Evolutionary conservation across 1,140 invertebrate species (phyloP).

Genomic region (Rhizoglyphus robini): DNA sequence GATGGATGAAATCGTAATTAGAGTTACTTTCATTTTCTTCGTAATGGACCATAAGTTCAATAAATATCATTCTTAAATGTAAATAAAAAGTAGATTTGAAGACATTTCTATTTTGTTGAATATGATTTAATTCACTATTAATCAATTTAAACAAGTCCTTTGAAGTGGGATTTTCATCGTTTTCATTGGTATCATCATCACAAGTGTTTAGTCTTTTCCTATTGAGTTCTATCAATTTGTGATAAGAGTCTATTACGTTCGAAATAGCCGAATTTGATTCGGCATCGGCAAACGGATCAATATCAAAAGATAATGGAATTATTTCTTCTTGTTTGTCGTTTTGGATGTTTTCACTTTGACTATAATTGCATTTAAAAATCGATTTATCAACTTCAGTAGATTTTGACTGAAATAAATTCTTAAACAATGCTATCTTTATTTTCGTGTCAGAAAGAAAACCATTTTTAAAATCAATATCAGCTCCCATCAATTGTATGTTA

Average conservation of each 20-base stretch:
- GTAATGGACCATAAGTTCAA: background rate
- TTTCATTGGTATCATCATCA: too few relatives aligned
- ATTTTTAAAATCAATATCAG: background rate
- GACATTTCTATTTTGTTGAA: too few relatives aligned
- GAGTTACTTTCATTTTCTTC: background rate
- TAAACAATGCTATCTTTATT: background rate
- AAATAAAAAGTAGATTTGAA: background rate
- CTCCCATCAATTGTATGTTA: background rate
- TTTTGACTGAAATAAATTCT: background rate
- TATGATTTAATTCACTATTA: too few relatives aligned
- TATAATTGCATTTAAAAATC: background rate
- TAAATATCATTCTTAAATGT: background rate
- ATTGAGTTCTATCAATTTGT: too few relatives aligned
- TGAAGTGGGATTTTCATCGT: too few relatives aligned
- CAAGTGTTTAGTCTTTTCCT: too few relatives aligned
- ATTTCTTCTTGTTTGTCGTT: background rate
- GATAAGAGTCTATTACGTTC: too few relatives aligned
- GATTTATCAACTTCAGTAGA: background rate
- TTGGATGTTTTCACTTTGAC: background rate
- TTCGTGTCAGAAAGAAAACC: background rate
- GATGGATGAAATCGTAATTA: background rate
- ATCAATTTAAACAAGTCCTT: too few relatives aligned
- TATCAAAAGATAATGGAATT: too few relatives aligned
- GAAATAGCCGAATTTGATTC: too few relatives aligned
- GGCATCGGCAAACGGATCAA: too few relatives aligned